A percentile compares a stretch with the other conserved stretches of the same genome.
Conservation (phyloP, 2,888 invertebrate genomes). For the Tricholauxania praeusta region DNA sequence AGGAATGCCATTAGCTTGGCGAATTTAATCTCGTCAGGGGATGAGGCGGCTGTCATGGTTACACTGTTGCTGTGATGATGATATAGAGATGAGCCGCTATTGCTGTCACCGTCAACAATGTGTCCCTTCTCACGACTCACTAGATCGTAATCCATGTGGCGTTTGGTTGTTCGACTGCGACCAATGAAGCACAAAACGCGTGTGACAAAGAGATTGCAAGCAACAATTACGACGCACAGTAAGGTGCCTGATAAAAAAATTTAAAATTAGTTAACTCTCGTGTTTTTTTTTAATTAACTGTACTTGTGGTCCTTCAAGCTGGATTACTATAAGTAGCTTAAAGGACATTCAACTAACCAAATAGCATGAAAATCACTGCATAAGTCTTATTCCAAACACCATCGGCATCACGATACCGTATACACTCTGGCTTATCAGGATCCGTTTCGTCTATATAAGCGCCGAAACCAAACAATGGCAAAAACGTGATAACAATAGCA, state of each 20-base stretch:
- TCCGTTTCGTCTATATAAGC: conserved; percentile 73
- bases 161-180: conserved; percentile 62
- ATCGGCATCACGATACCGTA: conserved; percentile 79
- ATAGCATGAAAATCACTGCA: conserved; percentile 80
- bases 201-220: conserved; percentile 86
- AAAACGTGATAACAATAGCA: conserved; percentile 78
- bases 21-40: conserved; percentile 87
- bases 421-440: conserved; percentile 70
- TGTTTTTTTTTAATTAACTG: neutral
- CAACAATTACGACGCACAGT: conserved; percentile 81
- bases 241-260: conserved; percentile 72
- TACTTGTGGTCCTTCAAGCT: neutral
- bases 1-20: conserved; percentile 86
- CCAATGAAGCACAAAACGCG: conserved; percentile 74
- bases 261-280: neutral
- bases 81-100: conserved; percentile 61
- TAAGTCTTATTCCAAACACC: conserved; percentile 77
- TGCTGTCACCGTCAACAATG: conserved; percentile 57
- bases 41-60: conserved; percentile 58
- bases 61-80: conserved; percentile 62
- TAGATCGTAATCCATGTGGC: conserved; percentile 62
- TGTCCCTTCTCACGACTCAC: conserved; percentile 60
- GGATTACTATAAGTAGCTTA: neutral
- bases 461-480: conserved; percentile 82
- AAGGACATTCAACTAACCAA: conserved; percentile 72